Evolutionary conservation across 37 sponge, comb jelly and placozoan species (phyloP).

Genomic region (Bolinopsis microptera): DNA sequence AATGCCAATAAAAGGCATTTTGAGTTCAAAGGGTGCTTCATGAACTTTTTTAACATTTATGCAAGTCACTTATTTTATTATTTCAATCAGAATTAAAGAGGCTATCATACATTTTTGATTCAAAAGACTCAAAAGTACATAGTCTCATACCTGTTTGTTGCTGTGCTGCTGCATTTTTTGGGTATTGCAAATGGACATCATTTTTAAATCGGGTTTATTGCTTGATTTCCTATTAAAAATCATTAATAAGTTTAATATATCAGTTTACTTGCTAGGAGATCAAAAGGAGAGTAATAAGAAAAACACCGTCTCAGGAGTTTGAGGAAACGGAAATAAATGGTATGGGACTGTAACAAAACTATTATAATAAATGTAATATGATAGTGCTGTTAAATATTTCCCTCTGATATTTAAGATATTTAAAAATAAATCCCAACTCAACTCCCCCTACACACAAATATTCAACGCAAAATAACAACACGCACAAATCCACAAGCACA

Average conservation of each 20-base stretch:
- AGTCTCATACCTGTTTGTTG: slow-evolving; percentile 12
- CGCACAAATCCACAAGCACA: too few species aligned
- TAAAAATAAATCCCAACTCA: too few species aligned
- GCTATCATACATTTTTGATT: background rate
- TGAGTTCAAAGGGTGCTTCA: background rate
- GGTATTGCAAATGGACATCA: slow-evolving; percentile 51
- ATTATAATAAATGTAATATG: too few species aligned
- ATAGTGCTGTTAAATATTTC: too few species aligned
- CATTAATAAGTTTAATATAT: background rate
- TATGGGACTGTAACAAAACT: too few species aligned
- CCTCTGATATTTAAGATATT: too few species aligned
- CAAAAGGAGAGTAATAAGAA: too few species aligned
- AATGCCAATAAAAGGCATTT: background rate
- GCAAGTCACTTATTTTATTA: background rate
- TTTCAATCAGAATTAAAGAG: background rate
- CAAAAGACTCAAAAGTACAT: background rate
- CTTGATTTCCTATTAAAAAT: background rate
- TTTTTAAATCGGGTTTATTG: background rate
- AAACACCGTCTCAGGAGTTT: too few species aligned
- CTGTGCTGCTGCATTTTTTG: slow-evolving; percentile 10
- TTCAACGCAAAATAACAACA: too few species aligned
- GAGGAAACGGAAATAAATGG: too few species aligned
- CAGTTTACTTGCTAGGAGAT: too few species aligned
- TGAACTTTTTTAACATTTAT: background rate
- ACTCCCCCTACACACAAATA: too few species aligned